Evolutionary conservation across 2,888 invertebrate genomes (phyloP), one percentile per base, ranked within the genome.

Genomic region (Nomada fabriciana): DNA sequence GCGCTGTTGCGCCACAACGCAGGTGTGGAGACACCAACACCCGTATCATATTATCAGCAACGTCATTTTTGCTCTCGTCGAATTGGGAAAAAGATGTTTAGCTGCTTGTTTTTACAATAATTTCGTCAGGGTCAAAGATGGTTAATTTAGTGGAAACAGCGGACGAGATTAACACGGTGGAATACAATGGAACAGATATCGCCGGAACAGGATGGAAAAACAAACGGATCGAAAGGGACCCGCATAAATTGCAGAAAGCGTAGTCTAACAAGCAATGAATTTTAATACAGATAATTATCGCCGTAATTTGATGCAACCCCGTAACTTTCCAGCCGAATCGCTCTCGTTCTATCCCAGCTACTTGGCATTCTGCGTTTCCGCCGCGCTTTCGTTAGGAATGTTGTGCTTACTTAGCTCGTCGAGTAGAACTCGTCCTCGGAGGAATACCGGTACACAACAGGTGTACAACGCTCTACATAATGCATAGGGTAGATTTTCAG

Each of bases 321-420:
- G 76, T 61, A 82, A 76, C 69, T 83, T 83, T 82, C 55, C 82
- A 69, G 76, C 55, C 73, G 82, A 82, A 74, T 82, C 80, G 80
- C 75, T 82, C 77, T 68, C 72, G 69, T 63, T 72, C 73, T 68
- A 67, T 57, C 52, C 75, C 57, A 59, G 53, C 82, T 79, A 78
- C 83, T 76, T 84, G 83, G 87, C 78, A 81, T 79, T 83, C 82
- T 52, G 79, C 76, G 75, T 79, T 82, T 73, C 69, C 72, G 71
- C 78, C 69, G 74, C 60, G 82, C 70, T 83, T 83, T 83, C 83
- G 78, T 83, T 83, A 72, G 83, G 71, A 83, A 83, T 78, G 77
- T 61, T 64, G 83, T 72, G 83, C 83, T 77, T 79, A 69, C 83
- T 79, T 82, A 72, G 75, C 67, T 68, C 74, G 70, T 63, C 74